Conservation (phyloP, 2,888 invertebrate genomes). For the Hypolimnas misippus region DNA sequence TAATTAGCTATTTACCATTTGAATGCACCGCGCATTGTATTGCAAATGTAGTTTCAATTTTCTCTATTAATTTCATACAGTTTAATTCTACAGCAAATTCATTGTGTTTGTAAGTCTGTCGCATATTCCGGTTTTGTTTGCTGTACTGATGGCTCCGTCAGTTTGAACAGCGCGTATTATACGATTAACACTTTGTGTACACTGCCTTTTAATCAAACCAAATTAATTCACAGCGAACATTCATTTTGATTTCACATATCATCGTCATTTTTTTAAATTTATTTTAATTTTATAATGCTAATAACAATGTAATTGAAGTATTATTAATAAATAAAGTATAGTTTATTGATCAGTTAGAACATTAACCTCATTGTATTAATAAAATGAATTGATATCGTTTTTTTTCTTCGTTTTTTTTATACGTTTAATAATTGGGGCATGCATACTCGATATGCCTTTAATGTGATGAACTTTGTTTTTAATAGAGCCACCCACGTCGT, state of each 20-base stretch:
- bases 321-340: no score
- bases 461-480: no score
- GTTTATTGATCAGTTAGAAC: no score
- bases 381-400: no score
- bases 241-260: conserved; percentile 6
- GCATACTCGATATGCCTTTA: no score
- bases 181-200: conserved; percentile 6
- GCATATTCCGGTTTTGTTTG: conserved; percentile 13
- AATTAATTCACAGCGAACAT: conserved; percentile 7
- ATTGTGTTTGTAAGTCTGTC: conserved; percentile 10
- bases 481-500: no score
- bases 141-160: conserved; percentile 1
- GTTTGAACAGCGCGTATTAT: conserved; percentile 6
- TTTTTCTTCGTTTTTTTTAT: no score
- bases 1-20: neutral
- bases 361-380: no score
- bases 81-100: conserved; percentile 1
- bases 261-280: conserved; percentile 3
- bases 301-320: neutral
- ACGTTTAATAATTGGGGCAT: no score
- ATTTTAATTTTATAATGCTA: neutral
- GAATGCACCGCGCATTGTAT: neutral
- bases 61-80: neutral
- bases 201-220: conserved; percentile 9
- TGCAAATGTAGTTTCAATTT: neutral